Percentiles rank a stretch among this genome's conserved stretches.
Conservation (phyloP, 2,888 invertebrate species). For the Alloplasta piceator region DNA sequence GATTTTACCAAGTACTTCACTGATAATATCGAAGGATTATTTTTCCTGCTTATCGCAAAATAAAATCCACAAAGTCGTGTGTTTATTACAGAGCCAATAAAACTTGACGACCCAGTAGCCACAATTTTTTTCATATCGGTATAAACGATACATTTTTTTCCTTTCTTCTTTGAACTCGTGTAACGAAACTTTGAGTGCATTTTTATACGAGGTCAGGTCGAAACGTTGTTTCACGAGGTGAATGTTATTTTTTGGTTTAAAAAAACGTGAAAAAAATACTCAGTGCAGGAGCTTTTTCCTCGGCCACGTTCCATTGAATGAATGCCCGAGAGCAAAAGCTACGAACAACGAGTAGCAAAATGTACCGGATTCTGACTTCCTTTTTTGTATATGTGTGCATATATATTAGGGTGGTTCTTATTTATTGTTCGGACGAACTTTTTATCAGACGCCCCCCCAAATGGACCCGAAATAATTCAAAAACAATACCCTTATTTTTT, state of each 20-base stretch:
- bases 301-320: conserved; percentile 4
- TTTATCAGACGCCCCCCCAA: too few species aligned
- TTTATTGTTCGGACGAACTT: too few species aligned
- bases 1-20: too few species aligned
- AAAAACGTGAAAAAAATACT: background rate
- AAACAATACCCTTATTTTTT: too few species aligned
- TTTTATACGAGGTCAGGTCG: background rate
- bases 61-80: background rate
- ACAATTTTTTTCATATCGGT: background rate
- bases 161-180: background rate
- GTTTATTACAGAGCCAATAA: background rate
- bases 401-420: too few species aligned
- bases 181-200: conserved; percentile 1
- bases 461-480: too few species aligned
- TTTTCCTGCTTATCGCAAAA: background rate
- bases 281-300: conserved; percentile 18
- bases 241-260: background rate
- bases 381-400: background rate
- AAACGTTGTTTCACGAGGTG: background rate
- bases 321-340: conserved; percentile 27
- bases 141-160: conserved; percentile 1
- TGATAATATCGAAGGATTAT: background rate
- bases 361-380: conserved; percentile 51
- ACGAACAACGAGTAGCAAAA: conserved; percentile 42
- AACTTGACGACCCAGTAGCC: background rate